These are phyloP conservation scores for Bubo scandiacus DNA, from an alignment of 2,113 vertebrate genomes.

Conservation along the genomic window DNA sequence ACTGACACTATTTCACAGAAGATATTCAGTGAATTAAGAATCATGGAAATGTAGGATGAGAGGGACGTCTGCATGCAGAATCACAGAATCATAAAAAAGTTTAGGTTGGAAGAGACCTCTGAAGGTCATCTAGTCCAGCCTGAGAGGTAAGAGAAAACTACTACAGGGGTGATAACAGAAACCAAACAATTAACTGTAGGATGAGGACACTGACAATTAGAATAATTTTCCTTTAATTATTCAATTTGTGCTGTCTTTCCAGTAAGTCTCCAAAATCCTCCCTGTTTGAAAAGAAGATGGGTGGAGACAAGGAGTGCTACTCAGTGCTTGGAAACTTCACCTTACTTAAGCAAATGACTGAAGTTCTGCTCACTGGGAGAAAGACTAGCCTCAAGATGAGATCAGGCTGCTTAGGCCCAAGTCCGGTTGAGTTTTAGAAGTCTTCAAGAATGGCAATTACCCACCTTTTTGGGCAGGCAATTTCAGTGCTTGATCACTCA, in stretches of 20 bases:
- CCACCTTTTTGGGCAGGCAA: neutral
- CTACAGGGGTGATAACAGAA: neutral
- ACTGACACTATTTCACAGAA: neutral
- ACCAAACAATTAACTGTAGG: neutral
- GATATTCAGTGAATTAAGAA: neutral
- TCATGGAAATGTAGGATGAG: neutral
- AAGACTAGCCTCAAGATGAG: neutral
- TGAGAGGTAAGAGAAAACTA: neutral
- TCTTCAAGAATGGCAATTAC: neutral
- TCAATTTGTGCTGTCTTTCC: neutral
- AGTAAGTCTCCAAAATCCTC: neutral
- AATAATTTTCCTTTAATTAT: neutral
- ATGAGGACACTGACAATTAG: neutral
- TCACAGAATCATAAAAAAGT: neutral
- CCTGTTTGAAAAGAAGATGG: neutral
- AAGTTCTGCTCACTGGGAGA: neutral
- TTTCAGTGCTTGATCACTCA: neutral
- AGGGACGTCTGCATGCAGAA: neutral
- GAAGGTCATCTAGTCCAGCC: neutral
- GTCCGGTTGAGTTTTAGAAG: neutral
- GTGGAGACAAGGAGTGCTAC: neutral
- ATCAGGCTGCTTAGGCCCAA: neutral
- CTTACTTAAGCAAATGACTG: neutral
- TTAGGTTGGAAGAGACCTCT: neutral
- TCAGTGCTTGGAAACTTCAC: neutral